These are phyloP conservation scores for Corythaeola cristata DNA, from an alignment of 2,113 vertebrate genomes.

Conservation along the genomic window DNA sequence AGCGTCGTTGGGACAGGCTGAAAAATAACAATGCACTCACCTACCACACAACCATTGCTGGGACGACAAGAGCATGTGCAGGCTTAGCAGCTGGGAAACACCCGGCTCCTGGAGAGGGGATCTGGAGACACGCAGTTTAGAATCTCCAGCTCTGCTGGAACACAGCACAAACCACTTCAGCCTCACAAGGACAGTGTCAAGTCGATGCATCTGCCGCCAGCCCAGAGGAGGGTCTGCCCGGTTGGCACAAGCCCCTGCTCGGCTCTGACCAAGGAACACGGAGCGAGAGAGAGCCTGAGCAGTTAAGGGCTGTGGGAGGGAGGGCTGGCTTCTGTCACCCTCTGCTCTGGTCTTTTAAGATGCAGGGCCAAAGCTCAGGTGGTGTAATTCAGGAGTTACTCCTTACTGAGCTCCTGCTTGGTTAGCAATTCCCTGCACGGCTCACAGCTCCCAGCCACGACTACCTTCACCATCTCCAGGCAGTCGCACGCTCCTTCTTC, in stretches of 20 bases:
- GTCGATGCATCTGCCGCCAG: too few relatives aligned
- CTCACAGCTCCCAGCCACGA: background rate
- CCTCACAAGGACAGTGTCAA: accelerated
- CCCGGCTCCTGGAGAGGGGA: background rate
- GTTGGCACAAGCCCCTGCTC: background rate
- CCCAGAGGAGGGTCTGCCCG: background rate
- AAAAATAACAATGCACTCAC: background rate
- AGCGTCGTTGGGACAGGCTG: background rate
- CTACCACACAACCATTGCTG: background rate
- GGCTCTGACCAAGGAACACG: accelerated
- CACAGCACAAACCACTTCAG: background rate
- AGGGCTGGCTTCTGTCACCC: too few relatives aligned
- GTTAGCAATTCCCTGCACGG: background rate
- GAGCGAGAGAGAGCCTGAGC: too few relatives aligned
- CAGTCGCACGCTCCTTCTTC: background rate
- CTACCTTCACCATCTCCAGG: background rate
- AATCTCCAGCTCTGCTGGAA: background rate
- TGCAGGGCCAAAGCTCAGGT: background rate
- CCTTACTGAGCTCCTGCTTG: background rate
- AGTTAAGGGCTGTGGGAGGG: background rate
- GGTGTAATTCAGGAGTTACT: background rate
- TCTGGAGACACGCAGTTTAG: background rate
- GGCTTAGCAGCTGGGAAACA: background rate
- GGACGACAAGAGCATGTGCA: background rate
- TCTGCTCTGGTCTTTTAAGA: background rate